Evolutionary conservation across 1,140 invertebrate genomes (phyloP).

Genomic region (Papilio dardanus): DNA sequence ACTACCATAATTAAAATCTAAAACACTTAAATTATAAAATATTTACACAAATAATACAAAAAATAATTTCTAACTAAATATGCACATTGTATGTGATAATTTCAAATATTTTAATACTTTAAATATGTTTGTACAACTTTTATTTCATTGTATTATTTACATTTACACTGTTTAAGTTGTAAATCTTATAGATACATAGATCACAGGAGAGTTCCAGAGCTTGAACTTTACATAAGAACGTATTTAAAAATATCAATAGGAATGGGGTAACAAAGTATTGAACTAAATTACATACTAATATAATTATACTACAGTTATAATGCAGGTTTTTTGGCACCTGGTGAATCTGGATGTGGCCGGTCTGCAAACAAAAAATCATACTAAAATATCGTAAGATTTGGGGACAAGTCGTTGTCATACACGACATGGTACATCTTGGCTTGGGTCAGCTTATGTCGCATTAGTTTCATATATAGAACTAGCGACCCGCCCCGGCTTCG

Average conservation of each 20-base stretch:
- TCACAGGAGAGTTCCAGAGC: conserved; percentile 81
- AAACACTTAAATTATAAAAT: conserved; percentile 31
- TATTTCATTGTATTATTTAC: conserved; percentile 44
- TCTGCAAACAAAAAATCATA: conserved; percentile 61
- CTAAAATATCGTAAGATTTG: background rate
- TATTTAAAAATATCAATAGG: conserved; percentile 54
- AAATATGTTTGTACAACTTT: conserved; percentile 56
- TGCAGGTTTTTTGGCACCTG: conserved; percentile 76
- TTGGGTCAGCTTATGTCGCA: background rate
- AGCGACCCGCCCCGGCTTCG: too few species aligned
- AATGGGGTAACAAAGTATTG: conserved; percentile 74
- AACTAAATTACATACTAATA: conserved; percentile 54
- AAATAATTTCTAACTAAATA: conserved; percentile 49
- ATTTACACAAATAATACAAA: conserved; percentile 67
- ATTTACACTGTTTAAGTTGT: conserved; percentile 57
- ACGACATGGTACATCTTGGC: background rate
- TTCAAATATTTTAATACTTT: conserved; percentile 36
- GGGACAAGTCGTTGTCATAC: background rate
- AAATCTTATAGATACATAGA: conserved; percentile 69
- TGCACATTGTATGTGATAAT: conserved; percentile 61
- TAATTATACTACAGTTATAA: conserved; percentile 70
- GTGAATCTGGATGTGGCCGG: conserved; percentile 74
- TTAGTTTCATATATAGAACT: too few species aligned
- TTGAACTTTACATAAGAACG: conserved; percentile 59
- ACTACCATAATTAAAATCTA: background rate